Base-by-base conservation (phyloP, 2,797 vertebrate genomes). In the Cercopithecus petaurista region DNA sequence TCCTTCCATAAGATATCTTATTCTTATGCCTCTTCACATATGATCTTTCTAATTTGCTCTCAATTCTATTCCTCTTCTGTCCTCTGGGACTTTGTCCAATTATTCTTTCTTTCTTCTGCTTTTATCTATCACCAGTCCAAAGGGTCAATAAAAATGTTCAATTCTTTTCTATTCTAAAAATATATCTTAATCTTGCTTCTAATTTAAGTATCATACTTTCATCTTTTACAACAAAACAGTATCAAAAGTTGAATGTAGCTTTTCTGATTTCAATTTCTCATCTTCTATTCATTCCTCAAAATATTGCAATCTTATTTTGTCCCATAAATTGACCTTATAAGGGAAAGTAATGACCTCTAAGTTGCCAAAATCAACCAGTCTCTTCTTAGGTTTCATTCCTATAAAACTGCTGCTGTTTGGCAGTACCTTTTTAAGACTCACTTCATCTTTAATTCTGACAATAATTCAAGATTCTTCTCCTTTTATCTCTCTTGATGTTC, bases 141-240 rank as follows among this genome's bases (percentile, higher is more conserved):
- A 90, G 14, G 5, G 24, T 77, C 79, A 94, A 55, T 89, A 84
- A 59, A 95, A 96, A 43, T 26, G 5, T 90, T 90, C 55, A 81
- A 46, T 93, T 85, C 5, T 93, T 95, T 4, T 77, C 28, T 72
- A 64, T 41, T 21, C 22, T 81, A 48, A 26, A 84, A 90, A 87
- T 46, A 41, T 80, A 64, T 93, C 41, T 90, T 83, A 86, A 89
- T 7, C 12, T 92, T 67, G 21, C 39, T 93, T 95, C n/a, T 95
- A 28, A 73, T 85, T 95, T 79, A 96, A 75, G 10, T 48, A 57
- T 76, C 72, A 95, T 41, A 93, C 17, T 95, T 92, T 79, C 57
- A 57, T 64, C 61, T 84, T 95, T 95, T 79, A 61, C 24, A 87
- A 72, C 33, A 87, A 96, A 89, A 24, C 1, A 19, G 39, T 93